These are phyloP conservation scores for Protobothrops mucrosquamatus DNA, from an alignment of 2,113 vertebrate species.

Conservation along the genomic window DNA sequence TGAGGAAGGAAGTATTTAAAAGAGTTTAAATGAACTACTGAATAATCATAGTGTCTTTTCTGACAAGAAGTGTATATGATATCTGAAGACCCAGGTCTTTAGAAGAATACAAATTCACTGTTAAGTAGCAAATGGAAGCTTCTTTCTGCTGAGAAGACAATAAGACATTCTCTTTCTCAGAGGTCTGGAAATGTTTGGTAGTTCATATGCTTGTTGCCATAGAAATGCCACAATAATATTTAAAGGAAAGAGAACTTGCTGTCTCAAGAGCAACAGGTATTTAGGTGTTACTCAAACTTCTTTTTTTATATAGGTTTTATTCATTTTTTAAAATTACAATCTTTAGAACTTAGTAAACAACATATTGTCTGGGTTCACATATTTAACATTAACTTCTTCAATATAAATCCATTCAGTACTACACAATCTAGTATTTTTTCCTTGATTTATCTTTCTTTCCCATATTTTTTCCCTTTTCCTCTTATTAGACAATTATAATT, in stretches of 20 bases:
- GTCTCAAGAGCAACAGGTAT: conserved; percentile 7
- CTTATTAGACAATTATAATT: no score
- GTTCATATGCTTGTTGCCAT: conserved; percentile 42
- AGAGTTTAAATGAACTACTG: neutral
- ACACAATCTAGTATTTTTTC: no score
- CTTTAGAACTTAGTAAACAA: no score
- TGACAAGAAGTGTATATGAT: neutral
- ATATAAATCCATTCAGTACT: no score
- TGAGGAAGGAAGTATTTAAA: neutral
- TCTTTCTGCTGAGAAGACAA: conserved; percentile 23
- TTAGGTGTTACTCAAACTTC: conserved; percentile 9
- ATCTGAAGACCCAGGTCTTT: neutral
- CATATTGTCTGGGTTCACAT: no score
- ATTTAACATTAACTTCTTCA: no score
- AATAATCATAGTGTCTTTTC: neutral
- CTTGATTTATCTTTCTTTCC: no score
- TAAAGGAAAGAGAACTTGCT: conserved; percentile 50
- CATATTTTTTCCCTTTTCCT: no score
- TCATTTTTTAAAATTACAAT: no score
- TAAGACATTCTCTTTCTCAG: conserved; percentile 10
- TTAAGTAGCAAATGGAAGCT: neutral
- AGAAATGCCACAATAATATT: conserved; percentile 27
- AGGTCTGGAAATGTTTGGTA: conserved; percentile 27
- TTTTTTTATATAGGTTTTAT: neutral
- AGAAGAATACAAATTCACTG: neutral